Conservation (phyloP, 2,113 vertebrate species). For the Caloenas nicobarica region DNA sequence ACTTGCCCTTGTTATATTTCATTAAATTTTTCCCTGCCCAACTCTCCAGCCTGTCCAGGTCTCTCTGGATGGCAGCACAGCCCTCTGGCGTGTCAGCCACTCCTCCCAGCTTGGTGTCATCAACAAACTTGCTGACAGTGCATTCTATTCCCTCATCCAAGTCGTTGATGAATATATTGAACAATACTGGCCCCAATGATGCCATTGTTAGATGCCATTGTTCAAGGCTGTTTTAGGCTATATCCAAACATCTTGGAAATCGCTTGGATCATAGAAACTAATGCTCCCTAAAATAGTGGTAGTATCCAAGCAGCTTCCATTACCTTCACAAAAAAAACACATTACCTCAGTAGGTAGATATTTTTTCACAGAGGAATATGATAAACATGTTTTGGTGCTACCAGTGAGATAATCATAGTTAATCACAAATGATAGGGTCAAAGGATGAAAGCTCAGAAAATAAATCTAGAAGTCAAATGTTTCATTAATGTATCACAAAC, state of each 20-base stretch:
- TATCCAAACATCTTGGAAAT: not conserved
- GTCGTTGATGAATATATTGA: no score
- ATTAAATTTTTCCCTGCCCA: no score
- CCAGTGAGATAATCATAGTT: not conserved
- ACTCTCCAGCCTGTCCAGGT: no score
- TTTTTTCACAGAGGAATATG: not conserved
- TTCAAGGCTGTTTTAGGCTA: not conserved
- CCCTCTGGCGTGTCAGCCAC: no score
- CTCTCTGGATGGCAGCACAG: no score
- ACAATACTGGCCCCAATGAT: no score
- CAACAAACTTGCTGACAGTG: no score
- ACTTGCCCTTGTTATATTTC: no score
- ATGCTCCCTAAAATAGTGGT: not conserved
- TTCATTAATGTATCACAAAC: not conserved
- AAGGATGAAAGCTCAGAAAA: not conserved
- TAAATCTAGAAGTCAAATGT: not conserved
- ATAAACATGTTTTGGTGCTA: not conserved
- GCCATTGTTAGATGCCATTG: no score
- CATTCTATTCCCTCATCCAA: no score
- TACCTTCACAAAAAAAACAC: not conserved
- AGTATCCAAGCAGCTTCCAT: not conserved
- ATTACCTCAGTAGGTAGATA: not conserved
- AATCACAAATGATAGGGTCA: not conserved
- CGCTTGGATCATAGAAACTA: not conserved
- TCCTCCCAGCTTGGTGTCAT: no score